These are phyloP conservation scores for Acinonyx jubatus DNA, from an alignment of 2,113 vertebrate species.

Conservation along the genomic window DNA sequence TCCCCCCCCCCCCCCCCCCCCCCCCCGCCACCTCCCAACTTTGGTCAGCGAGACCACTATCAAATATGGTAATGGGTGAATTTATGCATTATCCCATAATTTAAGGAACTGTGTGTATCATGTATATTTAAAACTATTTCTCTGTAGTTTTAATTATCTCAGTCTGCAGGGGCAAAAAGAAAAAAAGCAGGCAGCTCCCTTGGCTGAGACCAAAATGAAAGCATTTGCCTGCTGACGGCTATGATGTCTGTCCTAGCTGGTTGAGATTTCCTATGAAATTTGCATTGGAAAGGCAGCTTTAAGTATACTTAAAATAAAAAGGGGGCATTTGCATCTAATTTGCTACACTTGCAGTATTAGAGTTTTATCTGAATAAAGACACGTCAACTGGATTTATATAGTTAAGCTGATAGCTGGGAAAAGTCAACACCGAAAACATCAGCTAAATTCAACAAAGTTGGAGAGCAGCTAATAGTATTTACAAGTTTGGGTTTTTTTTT, in stretches of 20 bases:
- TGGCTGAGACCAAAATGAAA: slow-evolving; percentile 87
- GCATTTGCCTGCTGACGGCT: slow-evolving; percentile 87
- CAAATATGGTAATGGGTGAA: slow-evolving; percentile 84
- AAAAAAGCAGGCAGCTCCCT: slow-evolving; percentile 79
- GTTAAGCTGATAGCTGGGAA: slow-evolving; percentile 93
- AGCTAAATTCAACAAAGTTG: slow-evolving; percentile 87
- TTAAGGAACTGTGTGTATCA: slow-evolving; percentile 86
- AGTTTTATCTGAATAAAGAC: slow-evolving; percentile 99
- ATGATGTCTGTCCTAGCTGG: slow-evolving; percentile 91
- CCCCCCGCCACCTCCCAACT: background rate
- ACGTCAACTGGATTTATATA: slow-evolving; percentile 98
- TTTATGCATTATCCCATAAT: slow-evolving; percentile 85
- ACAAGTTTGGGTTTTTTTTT: slow-evolving; percentile 83
- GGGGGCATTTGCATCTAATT: slow-evolving; percentile 99
- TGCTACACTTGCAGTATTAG: slow-evolving; percentile 96
- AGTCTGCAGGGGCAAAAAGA: slow-evolving; percentile 86
- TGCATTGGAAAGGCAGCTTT: slow-evolving; percentile 94
- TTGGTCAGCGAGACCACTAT: slow-evolving; percentile 76
- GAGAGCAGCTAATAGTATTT: slow-evolving; percentile 90
- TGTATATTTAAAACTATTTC: slow-evolving; percentile 89
- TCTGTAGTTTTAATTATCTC: slow-evolving; percentile 92
- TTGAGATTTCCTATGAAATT: slow-evolving; percentile 94
- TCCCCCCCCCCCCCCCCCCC: background rate
- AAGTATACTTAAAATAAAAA: slow-evolving; percentile 96
- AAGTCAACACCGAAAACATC: slow-evolving; percentile 86